Conservation (phyloP, 2,888 invertebrate species). For the Meta bourneti region DNA sequence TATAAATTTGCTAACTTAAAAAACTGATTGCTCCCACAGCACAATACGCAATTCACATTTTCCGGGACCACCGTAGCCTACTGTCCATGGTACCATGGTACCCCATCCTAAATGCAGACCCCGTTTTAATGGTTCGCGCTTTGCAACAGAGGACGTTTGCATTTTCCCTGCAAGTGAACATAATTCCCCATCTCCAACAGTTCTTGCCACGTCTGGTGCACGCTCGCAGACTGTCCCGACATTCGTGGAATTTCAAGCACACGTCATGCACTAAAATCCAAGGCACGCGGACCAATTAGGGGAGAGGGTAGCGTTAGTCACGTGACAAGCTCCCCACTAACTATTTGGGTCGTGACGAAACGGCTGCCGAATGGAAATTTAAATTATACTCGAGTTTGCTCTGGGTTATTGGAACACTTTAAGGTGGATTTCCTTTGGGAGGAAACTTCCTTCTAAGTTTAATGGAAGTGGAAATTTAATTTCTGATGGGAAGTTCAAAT, state of each 20-base stretch:
- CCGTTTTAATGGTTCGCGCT: too few relatives aligned
- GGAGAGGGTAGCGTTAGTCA: constrained; percentile 26
- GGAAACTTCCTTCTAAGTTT: constrained; percentile 54
- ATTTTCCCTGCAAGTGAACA: background rate
- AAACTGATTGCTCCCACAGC: too few relatives aligned
- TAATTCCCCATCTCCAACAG: background rate
- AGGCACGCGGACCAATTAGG: constrained; percentile 54
- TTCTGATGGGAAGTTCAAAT: constrained; percentile 36
- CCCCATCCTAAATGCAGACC: too few relatives aligned
- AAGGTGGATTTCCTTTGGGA: constrained; percentile 31
- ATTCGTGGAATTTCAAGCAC: constrained; percentile 57
- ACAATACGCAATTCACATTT: too few relatives aligned
- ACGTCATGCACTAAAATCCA: constrained; percentile 21
- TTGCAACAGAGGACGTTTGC: background rate
- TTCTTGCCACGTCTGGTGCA: background rate
- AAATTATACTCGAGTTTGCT: constrained; percentile 40
- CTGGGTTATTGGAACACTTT: constrained; percentile 36
- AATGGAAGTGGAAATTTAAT: constrained; percentile 54
- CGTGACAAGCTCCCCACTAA: constrained; percentile 55
- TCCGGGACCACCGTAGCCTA: too few relatives aligned
- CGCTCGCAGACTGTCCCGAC: background rate
- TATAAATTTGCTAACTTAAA: too few relatives aligned
- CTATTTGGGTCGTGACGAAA: constrained; percentile 44
- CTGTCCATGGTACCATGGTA: too few relatives aligned
- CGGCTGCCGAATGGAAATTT: constrained; percentile 51